Percentiles rank a stretch among this genome's conserved stretches.
phyloP scores from a whole-genome alignment of 2,888 invertebrate genomes.

The Julus scanicus region DNA sequence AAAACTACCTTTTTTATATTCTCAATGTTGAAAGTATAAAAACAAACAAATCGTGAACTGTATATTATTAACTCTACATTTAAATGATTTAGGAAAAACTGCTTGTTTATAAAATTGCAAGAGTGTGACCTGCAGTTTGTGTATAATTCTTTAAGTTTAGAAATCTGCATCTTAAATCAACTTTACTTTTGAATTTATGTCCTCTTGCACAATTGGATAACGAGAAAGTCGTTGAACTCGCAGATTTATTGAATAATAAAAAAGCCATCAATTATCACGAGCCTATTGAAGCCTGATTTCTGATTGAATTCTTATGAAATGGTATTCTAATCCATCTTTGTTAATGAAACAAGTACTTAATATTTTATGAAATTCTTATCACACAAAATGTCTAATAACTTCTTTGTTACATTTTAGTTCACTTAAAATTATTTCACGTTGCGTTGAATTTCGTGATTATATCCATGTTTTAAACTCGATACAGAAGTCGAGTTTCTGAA shows the following conservation, averaged over 20 bases:
- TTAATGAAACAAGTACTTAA: neutral
- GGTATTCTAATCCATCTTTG: constrained; percentile 9
- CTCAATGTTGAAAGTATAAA: too few relatives aligned
- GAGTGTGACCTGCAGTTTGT: neutral
- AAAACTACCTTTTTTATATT: too few relatives aligned
- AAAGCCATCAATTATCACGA: neutral
- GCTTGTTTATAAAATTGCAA: neutral
- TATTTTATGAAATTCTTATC: constrained; percentile 3
- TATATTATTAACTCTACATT: too few relatives aligned
- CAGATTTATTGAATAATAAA: neutral
- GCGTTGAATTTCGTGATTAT: neutral
- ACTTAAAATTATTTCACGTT: neutral
- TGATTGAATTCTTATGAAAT: neutral
- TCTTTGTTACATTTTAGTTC: neutral
- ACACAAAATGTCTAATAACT: neutral
- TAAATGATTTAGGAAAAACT: neutral
- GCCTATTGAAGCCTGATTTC: neutral
- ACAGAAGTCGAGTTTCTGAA: too few relatives aligned
- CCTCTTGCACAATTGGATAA: neutral
- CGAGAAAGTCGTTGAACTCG: constrained; percentile 36
- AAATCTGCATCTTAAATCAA: neutral
- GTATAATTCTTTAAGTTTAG: neutral
- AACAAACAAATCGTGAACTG: too few relatives aligned
- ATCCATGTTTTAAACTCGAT: neutral
- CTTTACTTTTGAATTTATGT: neutral